Percentiles rank a stretch among this genome's conserved stretches.
These are phyloP conservation scores for Medauroidea extradentata DNA, from an alignment of 1,140 invertebrate species.

Conservation along the genomic window DNA sequence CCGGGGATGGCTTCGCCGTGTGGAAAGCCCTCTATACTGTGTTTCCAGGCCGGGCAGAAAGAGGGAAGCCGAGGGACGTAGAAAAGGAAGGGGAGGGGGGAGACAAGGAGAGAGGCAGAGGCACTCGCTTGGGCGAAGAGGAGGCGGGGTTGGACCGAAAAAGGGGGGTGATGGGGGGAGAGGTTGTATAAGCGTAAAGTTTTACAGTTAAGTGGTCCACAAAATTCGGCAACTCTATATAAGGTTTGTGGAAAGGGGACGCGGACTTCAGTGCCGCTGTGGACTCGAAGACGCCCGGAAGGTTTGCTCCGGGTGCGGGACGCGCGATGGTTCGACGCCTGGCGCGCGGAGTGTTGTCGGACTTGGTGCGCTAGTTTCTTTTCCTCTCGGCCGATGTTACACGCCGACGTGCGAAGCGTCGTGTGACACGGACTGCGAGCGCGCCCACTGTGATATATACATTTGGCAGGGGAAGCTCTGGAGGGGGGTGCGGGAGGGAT, in stretches of 20 bases:
- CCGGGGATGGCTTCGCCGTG: conserved; percentile 8
- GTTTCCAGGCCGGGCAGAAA: conserved; percentile 11
- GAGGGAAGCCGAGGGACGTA: conserved; percentile 11
- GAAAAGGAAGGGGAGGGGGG: conserved; percentile 14
- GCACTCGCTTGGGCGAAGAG: background rate
- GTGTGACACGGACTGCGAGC: too few relatives aligned
- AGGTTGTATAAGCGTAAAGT: conserved; percentile 19
- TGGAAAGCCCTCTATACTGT: background rate
- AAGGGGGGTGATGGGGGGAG: background rate
- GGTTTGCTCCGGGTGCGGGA: background rate
- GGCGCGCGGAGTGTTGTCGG: too few relatives aligned
- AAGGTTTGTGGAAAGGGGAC: conserved; percentile 15
- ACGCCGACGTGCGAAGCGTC: too few relatives aligned
- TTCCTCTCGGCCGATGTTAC: too few relatives aligned
- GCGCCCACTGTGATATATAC: too few relatives aligned
- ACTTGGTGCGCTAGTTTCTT: too few relatives aligned
- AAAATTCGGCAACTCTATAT: conserved; percentile 28
- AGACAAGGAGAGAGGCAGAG: background rate
- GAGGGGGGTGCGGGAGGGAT: too few relatives aligned
- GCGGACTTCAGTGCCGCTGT: conserved; percentile 2
- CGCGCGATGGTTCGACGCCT: too few relatives aligned
- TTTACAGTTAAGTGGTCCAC: conserved; percentile 32
- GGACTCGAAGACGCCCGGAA: too few relatives aligned
- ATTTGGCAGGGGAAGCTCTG: too few relatives aligned
- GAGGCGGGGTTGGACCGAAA: background rate